Conservation (phyloP, 2,888 invertebrate species). For the Hemistola chrysoprasaria region DNA sequence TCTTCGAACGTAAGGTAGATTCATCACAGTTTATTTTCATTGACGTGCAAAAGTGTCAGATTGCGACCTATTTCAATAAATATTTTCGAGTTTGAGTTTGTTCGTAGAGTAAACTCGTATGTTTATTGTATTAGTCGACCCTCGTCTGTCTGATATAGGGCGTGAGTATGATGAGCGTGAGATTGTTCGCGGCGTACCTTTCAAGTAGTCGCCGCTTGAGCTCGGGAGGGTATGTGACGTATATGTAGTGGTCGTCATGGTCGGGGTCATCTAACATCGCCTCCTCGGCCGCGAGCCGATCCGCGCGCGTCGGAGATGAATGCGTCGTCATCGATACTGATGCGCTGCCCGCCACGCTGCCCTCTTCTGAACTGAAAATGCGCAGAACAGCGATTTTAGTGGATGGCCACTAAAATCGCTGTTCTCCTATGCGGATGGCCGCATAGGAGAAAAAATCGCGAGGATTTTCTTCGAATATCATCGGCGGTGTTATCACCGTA, state of each 20-base stretch:
- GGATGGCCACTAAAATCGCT: too few species aligned
- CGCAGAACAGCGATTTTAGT: background rate
- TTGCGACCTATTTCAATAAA: too few species aligned
- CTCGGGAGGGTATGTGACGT: conserved; percentile 94
- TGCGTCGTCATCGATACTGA: conserved; percentile 86
- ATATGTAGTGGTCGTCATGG: conserved; percentile 91
- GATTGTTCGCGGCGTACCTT: conserved; percentile 82
- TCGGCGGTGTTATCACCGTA: too few species aligned
- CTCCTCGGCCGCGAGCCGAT: conserved; percentile 68
- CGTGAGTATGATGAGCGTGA: conserved; percentile 65
- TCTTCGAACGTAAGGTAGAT: too few species aligned
- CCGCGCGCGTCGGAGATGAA: conserved; percentile 83
- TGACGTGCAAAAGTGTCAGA: too few species aligned
- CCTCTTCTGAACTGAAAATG: conserved; percentile 84
- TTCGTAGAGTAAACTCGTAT: too few species aligned
- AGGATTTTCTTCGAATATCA: too few species aligned
- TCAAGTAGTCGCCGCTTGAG: conserved; percentile 91
- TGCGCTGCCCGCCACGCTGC: conserved; percentile 84
- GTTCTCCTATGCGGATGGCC: too few species aligned
- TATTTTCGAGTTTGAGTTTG: too few species aligned
- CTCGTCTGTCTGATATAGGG: conserved; percentile 66
- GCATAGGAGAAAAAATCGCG: too few species aligned
- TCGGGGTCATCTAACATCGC: conserved; percentile 69
- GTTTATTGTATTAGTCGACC: conserved; percentile 54
- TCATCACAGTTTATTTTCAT: too few species aligned